Base-by-base conservation (phyloP, 2,888 invertebrate genomes). In the Autographa pulchrina region DNA sequence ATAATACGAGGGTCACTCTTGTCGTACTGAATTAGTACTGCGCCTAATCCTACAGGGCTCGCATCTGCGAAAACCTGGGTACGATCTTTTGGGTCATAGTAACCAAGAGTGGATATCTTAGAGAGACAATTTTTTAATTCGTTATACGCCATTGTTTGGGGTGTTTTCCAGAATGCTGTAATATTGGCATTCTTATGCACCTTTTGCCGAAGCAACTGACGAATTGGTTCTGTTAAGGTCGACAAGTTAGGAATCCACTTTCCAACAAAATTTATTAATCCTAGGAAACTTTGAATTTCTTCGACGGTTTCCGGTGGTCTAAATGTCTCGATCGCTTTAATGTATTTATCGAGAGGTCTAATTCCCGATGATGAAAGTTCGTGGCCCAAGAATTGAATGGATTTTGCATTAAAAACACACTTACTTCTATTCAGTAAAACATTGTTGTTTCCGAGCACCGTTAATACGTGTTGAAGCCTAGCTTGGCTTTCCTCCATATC, bases 61-160 rank as follows among this genome's bases (percentile, higher is more conserved):
- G 82, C 80, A 63, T 83, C 83, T 2, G 83, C 82, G 35, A 83
- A 65, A 3, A 84, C 80, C 35, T 71, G 62, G 0, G 82, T 84
- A 9, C 70, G 66, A 54, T 85, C 84, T 0, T 72, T 62, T 2
- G 74, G 66, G 54, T 84, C 74, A 59, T 85, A 86, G 58, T 83
- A 86, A 0, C 83, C 85, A 25, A 85, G 68, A 18, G 62, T 77
- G 43, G 32, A 56, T 48, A 84, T 70, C 0, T 77, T 70, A 7
- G 59, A 54, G 9, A 79, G 25, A 9, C n/a, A 18, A 4, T 67
- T 8, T 48, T 82, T 86, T 35, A 84, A 59, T 16, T 35, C n/a
- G 11, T 65, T 41, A 75, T 85, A 85, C 5, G 83, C 80, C 0
- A 25, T 18, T 2, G 63, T 6, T 66, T 85, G 83, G 18, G 66